Conservation (phyloP, 1,140 invertebrate species). For the Teleogryllus occipitalis region DNA sequence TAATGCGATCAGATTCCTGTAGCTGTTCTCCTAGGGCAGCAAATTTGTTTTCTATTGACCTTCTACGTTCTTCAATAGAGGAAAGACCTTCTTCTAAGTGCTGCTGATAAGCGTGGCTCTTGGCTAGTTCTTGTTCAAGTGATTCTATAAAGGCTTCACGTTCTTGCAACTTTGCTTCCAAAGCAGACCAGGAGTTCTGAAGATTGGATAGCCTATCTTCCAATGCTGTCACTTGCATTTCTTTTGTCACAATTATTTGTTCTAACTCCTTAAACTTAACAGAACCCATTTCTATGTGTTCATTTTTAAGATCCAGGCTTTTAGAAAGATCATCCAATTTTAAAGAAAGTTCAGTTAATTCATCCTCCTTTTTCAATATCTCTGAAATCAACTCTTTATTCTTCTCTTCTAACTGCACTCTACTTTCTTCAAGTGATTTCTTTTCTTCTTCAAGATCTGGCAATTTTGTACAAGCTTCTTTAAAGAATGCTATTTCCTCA, state of each 20-base stretch:
- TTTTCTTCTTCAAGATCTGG: conserved; percentile 1
- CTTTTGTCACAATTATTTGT: not conserved
- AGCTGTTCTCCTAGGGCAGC: conserved; percentile 41
- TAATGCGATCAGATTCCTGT: conserved; percentile 13
- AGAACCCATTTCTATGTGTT: not conserved
- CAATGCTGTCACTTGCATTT: not conserved
- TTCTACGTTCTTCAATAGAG: conserved; percentile 43
- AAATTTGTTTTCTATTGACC: conserved; percentile 43
- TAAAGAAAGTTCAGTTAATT: not conserved
- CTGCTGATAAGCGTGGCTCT: conserved; percentile 49
- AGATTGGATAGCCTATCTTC: not conserved
- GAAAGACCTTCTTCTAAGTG: conserved; percentile 49
- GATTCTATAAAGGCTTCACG: conserved; percentile 61
- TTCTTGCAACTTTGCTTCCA: conserved; percentile 58
- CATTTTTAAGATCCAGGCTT: conserved; percentile 20
- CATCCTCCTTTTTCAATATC: conserved; percentile 28
- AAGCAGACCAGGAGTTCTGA: conserved; percentile 12
- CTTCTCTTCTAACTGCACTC: conserved; percentile 11
- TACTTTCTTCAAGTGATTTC: not conserved
- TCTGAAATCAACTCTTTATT: conserved; percentile 28
- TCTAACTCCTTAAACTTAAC: not conserved
- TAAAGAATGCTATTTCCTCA: not conserved
- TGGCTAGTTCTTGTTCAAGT: conserved; percentile 54
- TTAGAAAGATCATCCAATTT: conserved; percentile 31
- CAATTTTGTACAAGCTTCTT: conserved; percentile 6